Evolutionary conservation across 2,888 invertebrate genomes (phyloP), one percentile per base, ranked within the genome.

Genomic region (Dynastes maya): DNA sequence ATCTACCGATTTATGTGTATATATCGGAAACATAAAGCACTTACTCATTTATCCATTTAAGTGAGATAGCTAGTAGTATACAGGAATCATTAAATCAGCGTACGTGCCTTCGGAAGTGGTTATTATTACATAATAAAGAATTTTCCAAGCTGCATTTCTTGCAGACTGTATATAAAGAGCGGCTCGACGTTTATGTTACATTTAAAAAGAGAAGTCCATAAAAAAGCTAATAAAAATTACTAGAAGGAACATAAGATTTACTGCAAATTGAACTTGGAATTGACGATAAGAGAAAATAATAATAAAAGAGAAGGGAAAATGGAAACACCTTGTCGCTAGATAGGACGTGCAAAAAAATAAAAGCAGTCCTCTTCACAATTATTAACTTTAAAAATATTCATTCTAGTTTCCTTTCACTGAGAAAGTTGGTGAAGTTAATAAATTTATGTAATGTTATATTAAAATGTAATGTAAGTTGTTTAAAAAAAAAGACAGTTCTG

Each of bases 211-310:
- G 27, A 74, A 61, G 72, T 74, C 72, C 72, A 61, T 74, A 74
- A 74, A 74, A 61, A 74, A 74, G 27, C 61, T 74, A 74, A 74
- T 74, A 74, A 74, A 74, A 74, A 74, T 74, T 74, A 72, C 72
- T 74, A 45, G 78, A 64, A 72, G 32, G 78, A 37, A 72, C 72
- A 72, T 78, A 65, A 72, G 78, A 78, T 78, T 78, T 78, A 78
- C 78, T 78, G 78, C 78, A 78, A 78, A 78, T 78, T 78, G 78
- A 78, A 78, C 72, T 72, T 65, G 71, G 67, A 78, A 78, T 78
- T 72, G 78, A 72, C 78, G 72, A 78, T 78, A 78, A 78, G 72
- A 65, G 63, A 71, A 70, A 78, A 78, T 78, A 78, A 78, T 65
- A 72, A 67, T 68, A 68, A 58, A 68, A 58, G 68, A 45, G 27